Conservation (phyloP, 2,113 vertebrate species). For the Prionailurus bengalensis region DNA sequence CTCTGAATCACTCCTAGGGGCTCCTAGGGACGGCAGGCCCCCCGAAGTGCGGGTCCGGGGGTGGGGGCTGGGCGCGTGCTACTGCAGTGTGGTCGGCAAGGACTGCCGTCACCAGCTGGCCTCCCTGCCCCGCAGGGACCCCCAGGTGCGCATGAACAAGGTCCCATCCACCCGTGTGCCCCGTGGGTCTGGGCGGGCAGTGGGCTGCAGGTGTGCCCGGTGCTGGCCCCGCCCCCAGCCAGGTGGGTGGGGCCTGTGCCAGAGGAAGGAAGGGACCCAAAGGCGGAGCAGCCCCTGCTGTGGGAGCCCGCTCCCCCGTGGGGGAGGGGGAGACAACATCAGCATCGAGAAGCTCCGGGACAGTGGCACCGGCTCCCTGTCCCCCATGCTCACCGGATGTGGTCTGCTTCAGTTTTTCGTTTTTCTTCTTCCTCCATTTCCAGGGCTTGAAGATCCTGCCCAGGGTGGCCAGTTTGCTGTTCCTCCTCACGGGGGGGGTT, state of each 20-base stretch:
- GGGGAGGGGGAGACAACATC: fast-evolving
- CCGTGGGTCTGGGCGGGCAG: fast-evolving
- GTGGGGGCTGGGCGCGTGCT: not conserved
- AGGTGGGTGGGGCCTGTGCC: not conserved
- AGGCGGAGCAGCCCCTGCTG: not conserved
- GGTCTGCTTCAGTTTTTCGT: constrained; percentile 95
- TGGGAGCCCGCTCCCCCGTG: fast-evolving
- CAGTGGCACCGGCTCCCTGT: fast-evolving
- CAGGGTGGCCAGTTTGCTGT: constrained; percentile 96
- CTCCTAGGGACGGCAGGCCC: not conserved
- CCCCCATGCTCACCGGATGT: constrained; percentile 88
- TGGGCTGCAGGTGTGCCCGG: not conserved
- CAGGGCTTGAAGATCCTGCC: constrained; percentile 99
- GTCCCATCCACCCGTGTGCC: too few species aligned
- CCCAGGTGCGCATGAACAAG: not conserved
- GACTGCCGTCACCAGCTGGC: not conserved
- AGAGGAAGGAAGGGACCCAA: not conserved
- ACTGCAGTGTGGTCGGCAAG: fast-evolving
- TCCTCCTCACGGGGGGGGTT: constrained; percentile 95
- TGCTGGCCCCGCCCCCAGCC: not conserved
- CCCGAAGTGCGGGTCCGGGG: not conserved
- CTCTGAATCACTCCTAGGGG: fast-evolving
- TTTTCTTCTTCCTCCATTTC: constrained; percentile 99
- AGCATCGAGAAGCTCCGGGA: fast-evolving
- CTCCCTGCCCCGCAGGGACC: not conserved